These are phyloP conservation scores for Mantis religiosa DNA, from an alignment of 2,888 invertebrate species.

Conservation along the genomic window DNA sequence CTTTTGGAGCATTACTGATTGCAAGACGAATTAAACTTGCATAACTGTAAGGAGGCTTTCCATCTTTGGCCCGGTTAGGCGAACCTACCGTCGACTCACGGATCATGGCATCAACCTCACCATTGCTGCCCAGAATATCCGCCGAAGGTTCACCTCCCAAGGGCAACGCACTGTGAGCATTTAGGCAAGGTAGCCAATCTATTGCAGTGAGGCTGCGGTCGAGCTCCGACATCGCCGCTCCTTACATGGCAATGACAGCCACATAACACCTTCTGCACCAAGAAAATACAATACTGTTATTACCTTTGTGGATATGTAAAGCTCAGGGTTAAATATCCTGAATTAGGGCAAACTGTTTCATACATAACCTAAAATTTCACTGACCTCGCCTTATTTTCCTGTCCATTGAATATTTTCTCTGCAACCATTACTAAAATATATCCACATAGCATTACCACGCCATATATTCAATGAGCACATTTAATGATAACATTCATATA, in stretches of 20 bases:
- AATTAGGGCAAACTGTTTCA: conserved; percentile 7
- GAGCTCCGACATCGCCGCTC: conserved; percentile 37
- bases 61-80: conserved; percentile 44
- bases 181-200: conserved; percentile 49
- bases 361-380: conserved; percentile 1
- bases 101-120: conserved; percentile 27
- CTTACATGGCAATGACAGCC: conserved; percentile 6
- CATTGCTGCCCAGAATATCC: conserved; percentile 20
- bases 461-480: background rate
- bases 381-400: background rate
- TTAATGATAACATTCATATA: background rate
- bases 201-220: conserved; percentile 49
- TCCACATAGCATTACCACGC: background rate
- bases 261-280: conserved; percentile 2
- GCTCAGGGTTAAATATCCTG: background rate
- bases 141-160: conserved; percentile 26
- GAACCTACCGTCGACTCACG: conserved; percentile 30
- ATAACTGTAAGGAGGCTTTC: conserved; percentile 61
- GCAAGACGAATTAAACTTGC: conserved; percentile 67
- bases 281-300: background rate
- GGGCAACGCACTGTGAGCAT: conserved; percentile 33
- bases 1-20: conserved; percentile 61
- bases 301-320: background rate
- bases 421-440: background rate
- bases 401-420: background rate